phyloP scores from a whole-genome alignment of 2,888 invertebrate species.

The Nomada hirtipes region DNA sequence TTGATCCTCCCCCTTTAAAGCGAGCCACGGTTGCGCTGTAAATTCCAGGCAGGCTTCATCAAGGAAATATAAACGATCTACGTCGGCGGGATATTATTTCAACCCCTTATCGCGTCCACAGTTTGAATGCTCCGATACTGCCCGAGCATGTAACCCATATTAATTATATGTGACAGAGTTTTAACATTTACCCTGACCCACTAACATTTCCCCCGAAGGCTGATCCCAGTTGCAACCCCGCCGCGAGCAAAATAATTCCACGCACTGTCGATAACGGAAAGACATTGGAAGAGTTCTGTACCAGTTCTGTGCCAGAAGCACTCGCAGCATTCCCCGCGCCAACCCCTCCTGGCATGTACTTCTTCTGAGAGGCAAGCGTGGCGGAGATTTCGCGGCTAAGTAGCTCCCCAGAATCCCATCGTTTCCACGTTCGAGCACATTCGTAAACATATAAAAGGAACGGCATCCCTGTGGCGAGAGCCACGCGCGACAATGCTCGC shows the following conservation, averaged over 20 bases:
- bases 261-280: conserved; percentile 10
- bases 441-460: conserved; percentile 57
- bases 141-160: not conserved
- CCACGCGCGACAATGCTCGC: conserved; percentile 39
- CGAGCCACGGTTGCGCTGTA: conserved; percentile 6
- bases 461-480: conserved; percentile 39
- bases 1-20: conserved; percentile 36
- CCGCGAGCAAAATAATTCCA: not conserved
- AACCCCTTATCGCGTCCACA: conserved; percentile 1
- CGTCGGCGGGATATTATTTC: not conserved
- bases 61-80: not conserved
- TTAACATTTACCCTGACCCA: not conserved
- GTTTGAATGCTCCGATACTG: not conserved
- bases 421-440: conserved; percentile 34
- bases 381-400: conserved; percentile 53
- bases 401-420: conserved; percentile 17
- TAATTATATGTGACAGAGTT: no score
- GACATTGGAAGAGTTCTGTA: not conserved
- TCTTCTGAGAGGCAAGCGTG: conserved; percentile 38
- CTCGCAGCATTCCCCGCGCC: not conserved
- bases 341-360: conserved; percentile 7
- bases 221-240: not conserved
- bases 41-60: conserved; percentile 28
- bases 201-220: not conserved
- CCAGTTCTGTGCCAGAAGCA: not conserved